Conservation (phyloP, 2,797 vertebrate genomes). For the Alectoris magna region DNA sequence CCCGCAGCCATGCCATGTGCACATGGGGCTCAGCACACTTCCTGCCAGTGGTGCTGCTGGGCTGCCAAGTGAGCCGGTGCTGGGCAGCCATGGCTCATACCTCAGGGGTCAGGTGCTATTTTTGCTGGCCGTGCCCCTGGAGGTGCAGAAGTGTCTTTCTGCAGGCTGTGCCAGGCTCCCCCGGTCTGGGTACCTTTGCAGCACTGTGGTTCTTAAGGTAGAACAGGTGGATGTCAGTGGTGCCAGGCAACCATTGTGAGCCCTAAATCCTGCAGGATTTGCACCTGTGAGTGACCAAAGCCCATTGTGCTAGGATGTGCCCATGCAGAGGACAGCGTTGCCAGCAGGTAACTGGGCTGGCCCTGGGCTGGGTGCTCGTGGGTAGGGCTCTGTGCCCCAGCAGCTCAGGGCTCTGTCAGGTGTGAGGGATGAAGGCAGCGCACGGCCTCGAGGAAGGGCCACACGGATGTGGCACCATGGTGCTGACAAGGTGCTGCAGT, state of each 20-base stretch:
- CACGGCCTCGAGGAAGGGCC: constrained; percentile 5
- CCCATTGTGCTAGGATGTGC: not conserved
- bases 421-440: not conserved
- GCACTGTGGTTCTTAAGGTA: not conserved
- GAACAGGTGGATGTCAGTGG: not conserved
- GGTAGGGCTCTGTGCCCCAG: not conserved
- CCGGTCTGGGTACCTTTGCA: not conserved
- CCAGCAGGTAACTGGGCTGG: too few species aligned
- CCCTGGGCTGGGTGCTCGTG: not conserved
- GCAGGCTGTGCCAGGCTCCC: not conserved
- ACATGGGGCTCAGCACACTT: not conserved
- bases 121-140: constrained; percentile 48
- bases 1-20: not conserved
- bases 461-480: not conserved
- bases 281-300: constrained; percentile 54
- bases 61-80: constrained; percentile 15
- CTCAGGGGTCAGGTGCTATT: constrained; percentile 47
- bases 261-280: constrained; percentile 59
- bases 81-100: constrained; percentile 52
- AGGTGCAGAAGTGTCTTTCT: constrained; percentile 36
- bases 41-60: constrained; percentile 66
- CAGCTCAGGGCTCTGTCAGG: not conserved
- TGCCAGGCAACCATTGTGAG: constrained; percentile 44
- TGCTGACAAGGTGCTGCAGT: constrained; percentile 8
- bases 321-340: not conserved